phyloP scores from a whole-genome alignment of 2,888 invertebrate genomes.

The Noctua janthe region DNA sequence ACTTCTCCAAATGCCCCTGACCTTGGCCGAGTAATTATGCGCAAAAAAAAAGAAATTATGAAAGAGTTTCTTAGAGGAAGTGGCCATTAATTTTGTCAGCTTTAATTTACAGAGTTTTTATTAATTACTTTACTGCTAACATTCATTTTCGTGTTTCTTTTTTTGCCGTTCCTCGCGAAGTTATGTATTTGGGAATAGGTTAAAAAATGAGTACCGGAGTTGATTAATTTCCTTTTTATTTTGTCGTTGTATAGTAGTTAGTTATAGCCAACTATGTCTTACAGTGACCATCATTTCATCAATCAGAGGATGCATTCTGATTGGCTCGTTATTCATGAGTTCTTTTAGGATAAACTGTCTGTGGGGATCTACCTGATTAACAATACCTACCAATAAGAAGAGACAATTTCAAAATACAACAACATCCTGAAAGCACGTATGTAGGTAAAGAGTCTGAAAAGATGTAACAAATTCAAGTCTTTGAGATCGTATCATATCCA shows the following conservation, averaged over 20 bases:
- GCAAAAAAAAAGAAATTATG: slow-evolving; percentile 49
- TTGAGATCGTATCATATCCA: slow-evolving; percentile 15
- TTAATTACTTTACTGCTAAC: slow-evolving; percentile 53
- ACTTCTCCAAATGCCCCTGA: slow-evolving; percentile 28
- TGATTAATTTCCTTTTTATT: slow-evolving; percentile 18
- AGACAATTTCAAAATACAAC: background rate
- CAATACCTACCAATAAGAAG: background rate
- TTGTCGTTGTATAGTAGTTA: background rate
- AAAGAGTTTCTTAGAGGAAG: slow-evolving; percentile 51
- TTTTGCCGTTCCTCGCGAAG: background rate
- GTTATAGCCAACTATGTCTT: background rate
- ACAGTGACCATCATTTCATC: background rate
- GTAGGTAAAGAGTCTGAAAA: slow-evolving; percentile 3
- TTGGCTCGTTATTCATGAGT: background rate
- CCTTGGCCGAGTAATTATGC: slow-evolving; percentile 48
- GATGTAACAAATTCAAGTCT: slow-evolving; percentile 10
- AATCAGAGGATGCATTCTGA: background rate
- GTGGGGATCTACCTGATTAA: background rate
- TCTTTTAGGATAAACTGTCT: background rate
- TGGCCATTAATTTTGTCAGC: slow-evolving; percentile 56
- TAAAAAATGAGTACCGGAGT: background rate
- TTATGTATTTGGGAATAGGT: slow-evolving; percentile 3
- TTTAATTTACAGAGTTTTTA: slow-evolving; percentile 58
- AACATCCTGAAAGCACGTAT: background rate
- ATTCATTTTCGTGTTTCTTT: slow-evolving; percentile 54